Percentiles rank a stretch among this genome's conserved stretches.
These are phyloP conservation scores for Synanthedon myopaeformis DNA, from an alignment of 2,888 invertebrate genomes.

Conservation along the genomic window DNA sequence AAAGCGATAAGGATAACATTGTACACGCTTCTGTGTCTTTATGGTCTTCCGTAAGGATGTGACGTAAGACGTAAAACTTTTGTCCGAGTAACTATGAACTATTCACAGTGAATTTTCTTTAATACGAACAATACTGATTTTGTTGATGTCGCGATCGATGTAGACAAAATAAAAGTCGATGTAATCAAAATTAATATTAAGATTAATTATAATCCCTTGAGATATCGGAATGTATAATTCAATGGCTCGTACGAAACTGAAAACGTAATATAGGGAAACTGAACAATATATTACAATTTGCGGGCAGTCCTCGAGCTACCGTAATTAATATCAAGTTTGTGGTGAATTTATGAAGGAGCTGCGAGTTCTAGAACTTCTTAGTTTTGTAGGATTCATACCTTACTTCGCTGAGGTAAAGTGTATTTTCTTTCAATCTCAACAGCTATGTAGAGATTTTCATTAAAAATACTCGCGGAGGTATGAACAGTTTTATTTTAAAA, in stretches of 20 bases:
- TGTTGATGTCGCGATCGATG: no score
- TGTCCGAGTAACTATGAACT: no score
- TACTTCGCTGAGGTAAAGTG: conserved; percentile 11
- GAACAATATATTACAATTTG: conserved; percentile 46
- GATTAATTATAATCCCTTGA: no score
- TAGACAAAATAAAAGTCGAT: no score
- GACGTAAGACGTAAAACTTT: no score
- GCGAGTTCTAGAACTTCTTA: background rate
- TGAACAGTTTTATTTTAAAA: conserved; percentile 19
- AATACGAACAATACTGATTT: no score
- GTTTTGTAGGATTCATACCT: conserved; percentile 19
- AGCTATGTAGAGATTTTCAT: conserved; percentile 10
- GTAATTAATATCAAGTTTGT: conserved; percentile 65
- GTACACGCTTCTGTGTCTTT: no score
- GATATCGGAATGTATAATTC: background rate
- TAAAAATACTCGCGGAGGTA: conserved; percentile 19
- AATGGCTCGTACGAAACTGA: background rate
- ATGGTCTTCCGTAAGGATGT: no score
- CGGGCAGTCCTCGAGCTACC: conserved; percentile 34
- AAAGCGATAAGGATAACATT: no score
- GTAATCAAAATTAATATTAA: no score
- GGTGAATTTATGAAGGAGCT: conserved; percentile 37
- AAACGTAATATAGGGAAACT: conserved; percentile 18
- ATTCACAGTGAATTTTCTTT: no score
- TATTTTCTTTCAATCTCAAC: conserved; percentile 2